Evolutionary conservation across 64 coral and sea anemone species (phyloP).

Genomic region (Catalaphyllia jardinei): DNA sequence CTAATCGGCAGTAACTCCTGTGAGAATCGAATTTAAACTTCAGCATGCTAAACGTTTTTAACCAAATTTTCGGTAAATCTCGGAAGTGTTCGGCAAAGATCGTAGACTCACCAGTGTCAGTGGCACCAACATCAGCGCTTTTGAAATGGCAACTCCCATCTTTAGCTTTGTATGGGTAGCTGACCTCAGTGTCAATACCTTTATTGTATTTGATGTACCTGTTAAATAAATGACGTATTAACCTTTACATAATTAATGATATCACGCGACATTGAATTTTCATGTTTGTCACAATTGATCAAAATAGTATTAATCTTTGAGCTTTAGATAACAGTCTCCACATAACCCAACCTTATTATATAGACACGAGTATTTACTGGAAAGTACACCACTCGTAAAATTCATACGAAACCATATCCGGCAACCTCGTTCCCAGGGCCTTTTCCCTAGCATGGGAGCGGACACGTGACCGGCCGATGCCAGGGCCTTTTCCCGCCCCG

Average conservation of each 20-base stretch:
- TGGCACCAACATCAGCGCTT: constrained; percentile 42
- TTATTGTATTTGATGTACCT: constrained; percentile 85
- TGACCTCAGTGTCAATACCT: constrained; percentile 88
- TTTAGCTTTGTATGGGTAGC: constrained; percentile 81
- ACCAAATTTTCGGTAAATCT: neutral
- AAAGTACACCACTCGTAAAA: too few species aligned
- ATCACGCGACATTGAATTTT: neutral
- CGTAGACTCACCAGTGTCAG: constrained; percentile 35
- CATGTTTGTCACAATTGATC: too few species aligned
- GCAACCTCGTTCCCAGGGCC: too few species aligned
- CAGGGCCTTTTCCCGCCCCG: too few species aligned
- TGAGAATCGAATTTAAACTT: neutral
- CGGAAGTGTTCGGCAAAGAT: neutral
- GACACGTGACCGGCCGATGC: too few species aligned
- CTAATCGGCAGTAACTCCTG: too few species aligned
- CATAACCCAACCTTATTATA: neutral
- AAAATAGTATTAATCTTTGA: neutral
- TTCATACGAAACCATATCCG: too few species aligned
- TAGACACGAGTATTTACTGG: too few species aligned
- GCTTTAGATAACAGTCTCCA: neutral
- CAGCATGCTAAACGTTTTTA: neutral
- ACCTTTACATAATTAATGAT: neutral
- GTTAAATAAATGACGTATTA: constrained; percentile 4
- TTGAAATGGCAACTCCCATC: constrained; percentile 51
- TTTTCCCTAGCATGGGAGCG: too few species aligned